A percentile compares a stretch with the other conserved stretches of the same genome.
Conservation (phyloP, 37 sponge, comb jelly and placozoan genomes). For the Halichondria panicea region DNA sequence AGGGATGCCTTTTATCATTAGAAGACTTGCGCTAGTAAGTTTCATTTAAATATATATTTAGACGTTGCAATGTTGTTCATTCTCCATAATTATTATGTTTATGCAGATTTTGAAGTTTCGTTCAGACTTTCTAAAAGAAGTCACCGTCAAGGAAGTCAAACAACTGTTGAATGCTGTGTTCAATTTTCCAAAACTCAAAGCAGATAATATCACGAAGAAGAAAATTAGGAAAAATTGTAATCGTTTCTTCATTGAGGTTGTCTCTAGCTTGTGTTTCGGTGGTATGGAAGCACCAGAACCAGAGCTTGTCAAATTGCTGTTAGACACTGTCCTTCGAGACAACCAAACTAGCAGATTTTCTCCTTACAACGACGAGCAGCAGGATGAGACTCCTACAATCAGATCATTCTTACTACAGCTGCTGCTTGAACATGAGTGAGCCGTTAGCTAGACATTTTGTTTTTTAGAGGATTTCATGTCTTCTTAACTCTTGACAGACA, state of each 20-base stretch:
- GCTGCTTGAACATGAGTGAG: constrained; percentile 60
- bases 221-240: constrained; percentile 23
- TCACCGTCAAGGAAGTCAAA: constrained; percentile 33
- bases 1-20: constrained; percentile 25
- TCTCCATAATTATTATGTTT: not conserved
- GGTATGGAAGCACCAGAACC: constrained; percentile 43
- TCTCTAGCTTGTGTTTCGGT: constrained; percentile 72
- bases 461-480: not conserved
- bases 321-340: constrained; percentile 54
- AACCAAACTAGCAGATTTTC: constrained; percentile 40
- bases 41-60: not conserved
- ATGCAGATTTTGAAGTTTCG: constrained; percentile 17
- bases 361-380: too few relatives aligned
- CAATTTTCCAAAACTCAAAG: too few relatives aligned
- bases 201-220: not conserved
- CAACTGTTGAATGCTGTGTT: constrained; percentile 17
- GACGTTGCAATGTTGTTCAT: not conserved
- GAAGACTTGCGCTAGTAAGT: constrained; percentile 46
- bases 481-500: constrained; percentile 11
- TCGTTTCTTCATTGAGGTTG: constrained; percentile 62
- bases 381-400: constrained; percentile 58
- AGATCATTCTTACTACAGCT: constrained; percentile 74
- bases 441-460: not conserved
- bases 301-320: constrained; percentile 44
- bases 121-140: constrained; percentile 19